These are phyloP conservation scores for Helleia helle DNA, from an alignment of 2,888 invertebrate genomes.

Conservation along the genomic window DNA sequence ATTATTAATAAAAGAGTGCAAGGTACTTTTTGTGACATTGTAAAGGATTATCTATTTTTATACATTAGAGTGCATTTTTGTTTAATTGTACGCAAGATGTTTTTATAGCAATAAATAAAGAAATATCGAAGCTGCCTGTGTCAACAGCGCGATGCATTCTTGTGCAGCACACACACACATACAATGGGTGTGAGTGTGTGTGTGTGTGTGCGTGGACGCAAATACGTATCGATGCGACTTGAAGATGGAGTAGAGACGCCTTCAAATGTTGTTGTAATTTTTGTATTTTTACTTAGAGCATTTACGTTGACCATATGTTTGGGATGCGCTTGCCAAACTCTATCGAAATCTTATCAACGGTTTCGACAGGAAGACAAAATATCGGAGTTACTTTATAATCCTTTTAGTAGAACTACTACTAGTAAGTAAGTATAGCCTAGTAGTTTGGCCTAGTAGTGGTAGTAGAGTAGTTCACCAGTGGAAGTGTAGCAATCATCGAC, in stretches of 20 bases:
- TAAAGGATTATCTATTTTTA: slow-evolving; percentile 21
- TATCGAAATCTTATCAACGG: too few species aligned
- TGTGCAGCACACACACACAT: slow-evolving; percentile 56
- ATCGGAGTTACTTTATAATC: too few species aligned
- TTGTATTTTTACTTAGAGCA: too few species aligned
- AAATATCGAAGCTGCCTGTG: slow-evolving; percentile 73
- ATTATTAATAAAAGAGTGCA: slow-evolving; percentile 27
- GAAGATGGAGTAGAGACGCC: slow-evolving; percentile 34
- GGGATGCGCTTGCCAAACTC: slow-evolving; percentile 11
- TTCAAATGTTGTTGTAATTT: slow-evolving; percentile 17
- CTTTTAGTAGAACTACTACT: too few species aligned
- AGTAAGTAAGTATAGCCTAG: too few species aligned
- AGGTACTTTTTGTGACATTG: slow-evolving; percentile 16
- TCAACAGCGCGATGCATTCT: slow-evolving; percentile 73
- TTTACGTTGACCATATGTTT: too few species aligned
- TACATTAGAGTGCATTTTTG: slow-evolving; percentile 22
- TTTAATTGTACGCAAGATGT: slow-evolving; percentile 35
- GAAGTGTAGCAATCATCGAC: too few species aligned
- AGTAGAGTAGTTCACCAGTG: too few species aligned
- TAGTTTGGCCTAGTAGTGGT: too few species aligned
- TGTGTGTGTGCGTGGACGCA: slow-evolving; percentile 50
- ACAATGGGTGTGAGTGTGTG: slow-evolving; percentile 28
- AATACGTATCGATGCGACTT: slow-evolving; percentile 69
- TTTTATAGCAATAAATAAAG: slow-evolving; percentile 73
- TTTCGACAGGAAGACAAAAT: too few species aligned